Evolutionary conservation across 2,888 invertebrate genomes (phyloP).

Genomic region (Teinopalpus imperialis): DNA sequence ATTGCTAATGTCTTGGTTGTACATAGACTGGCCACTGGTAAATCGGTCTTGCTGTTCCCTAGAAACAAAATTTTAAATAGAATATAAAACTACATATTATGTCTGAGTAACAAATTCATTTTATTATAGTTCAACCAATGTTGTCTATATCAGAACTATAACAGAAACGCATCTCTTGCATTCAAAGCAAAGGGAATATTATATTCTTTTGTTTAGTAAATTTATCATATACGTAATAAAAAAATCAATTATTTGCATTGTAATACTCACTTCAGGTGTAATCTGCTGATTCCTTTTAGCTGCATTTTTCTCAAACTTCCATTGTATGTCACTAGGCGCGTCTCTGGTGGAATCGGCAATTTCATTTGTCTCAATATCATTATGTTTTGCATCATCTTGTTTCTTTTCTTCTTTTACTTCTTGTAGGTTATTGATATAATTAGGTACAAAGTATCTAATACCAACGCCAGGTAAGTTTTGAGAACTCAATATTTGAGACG

Average conservation of each 20-base stretch:
- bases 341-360: constrained; percentile 44
- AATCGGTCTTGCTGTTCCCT: constrained; percentile 52
- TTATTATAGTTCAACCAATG: too few species aligned
- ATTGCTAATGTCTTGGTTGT: constrained; percentile 53
- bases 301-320: constrained; percentile 68
- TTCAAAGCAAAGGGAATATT: too few species aligned
- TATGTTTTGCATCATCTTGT: constrained; percentile 62
- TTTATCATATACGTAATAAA: too few species aligned
- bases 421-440: constrained; percentile 44
- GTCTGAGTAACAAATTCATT: too few species aligned
- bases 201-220: too few species aligned
- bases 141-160: too few species aligned
- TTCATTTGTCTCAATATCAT: constrained; percentile 59
- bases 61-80: constrained; percentile 38
- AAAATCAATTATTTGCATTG: too few species aligned
- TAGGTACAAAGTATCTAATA: constrained; percentile 64
- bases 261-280: constrained; percentile 57
- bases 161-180: too few species aligned
- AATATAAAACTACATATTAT: too few species aligned
- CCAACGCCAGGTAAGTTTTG: constrained; percentile 68
- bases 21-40: constrained; percentile 70
- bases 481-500: constrained; percentile 58
- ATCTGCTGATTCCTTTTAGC: constrained; percentile 52
- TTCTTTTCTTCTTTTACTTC: constrained; percentile 41
- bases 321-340: constrained; percentile 56